phyloP scores from a whole-genome alignment of 2,113 vertebrate species.

The Anas platyrhynchos region DNA sequence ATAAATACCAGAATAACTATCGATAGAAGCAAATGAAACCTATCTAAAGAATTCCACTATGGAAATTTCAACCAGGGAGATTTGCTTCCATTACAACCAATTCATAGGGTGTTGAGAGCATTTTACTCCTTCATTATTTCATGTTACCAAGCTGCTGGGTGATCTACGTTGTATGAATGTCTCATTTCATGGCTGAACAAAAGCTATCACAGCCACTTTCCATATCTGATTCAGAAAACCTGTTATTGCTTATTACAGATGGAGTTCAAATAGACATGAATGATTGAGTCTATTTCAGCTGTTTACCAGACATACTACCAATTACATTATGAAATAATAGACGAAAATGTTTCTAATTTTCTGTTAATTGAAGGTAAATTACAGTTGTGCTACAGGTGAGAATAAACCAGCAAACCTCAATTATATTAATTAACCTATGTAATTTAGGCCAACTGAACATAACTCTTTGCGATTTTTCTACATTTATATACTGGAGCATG shows the following conservation, averaged over 20 bases:
- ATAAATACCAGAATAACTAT: not conserved
- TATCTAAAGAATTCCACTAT: not conserved
- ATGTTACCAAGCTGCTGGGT: not conserved
- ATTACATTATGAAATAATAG: not conserved
- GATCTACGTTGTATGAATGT: not conserved
- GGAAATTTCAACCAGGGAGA: not conserved
- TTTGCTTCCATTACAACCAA: not conserved
- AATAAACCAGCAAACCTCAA: not conserved
- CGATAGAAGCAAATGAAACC: not conserved
- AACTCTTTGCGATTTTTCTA: not conserved
- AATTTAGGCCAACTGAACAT: not conserved
- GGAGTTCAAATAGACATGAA: not conserved
- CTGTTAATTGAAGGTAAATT: not conserved
- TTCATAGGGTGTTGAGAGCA: not conserved
- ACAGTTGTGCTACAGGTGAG: not conserved
- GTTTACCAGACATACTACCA: not conserved
- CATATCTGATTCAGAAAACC: not conserved
- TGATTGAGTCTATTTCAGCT: not conserved
- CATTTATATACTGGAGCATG: not conserved
- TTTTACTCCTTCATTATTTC: slow-evolving; percentile 1
- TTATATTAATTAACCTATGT: not conserved
- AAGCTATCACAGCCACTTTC: not conserved
- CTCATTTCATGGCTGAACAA: not conserved
- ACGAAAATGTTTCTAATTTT: not conserved
- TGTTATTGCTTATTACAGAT: not conserved